Percentiles rank a stretch among this genome's conserved stretches.
Evolutionary conservation across 2,888 invertebrate species (phyloP).

Genomic region (Heterodera filipjevi): DNA sequence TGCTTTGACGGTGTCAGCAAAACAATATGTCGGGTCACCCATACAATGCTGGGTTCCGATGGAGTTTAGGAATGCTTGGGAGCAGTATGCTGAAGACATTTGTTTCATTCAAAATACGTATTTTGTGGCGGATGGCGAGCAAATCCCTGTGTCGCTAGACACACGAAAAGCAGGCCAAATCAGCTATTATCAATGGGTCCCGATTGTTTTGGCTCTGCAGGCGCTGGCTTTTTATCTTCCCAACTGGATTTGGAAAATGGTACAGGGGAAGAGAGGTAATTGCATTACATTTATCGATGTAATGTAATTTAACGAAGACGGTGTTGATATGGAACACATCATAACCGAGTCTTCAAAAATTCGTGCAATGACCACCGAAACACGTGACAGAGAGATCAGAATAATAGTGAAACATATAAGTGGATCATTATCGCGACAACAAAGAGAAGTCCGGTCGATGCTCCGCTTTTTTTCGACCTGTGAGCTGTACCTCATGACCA

Average conservation of each 20-base stretch:
- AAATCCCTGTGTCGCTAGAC: not conserved
- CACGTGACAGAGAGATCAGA: conserved; percentile 47
- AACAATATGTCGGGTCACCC: conserved; percentile 55
- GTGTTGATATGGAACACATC: conserved; percentile 50
- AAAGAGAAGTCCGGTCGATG: conserved; percentile 34
- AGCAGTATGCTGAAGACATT: not conserved
- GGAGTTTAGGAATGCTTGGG: conserved; percentile 48
- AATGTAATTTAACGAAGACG: conserved; percentile 36
- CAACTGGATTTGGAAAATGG: conserved; percentile 47
- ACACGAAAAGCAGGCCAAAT: conserved; percentile 45
- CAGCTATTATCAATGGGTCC: conserved; percentile 63
- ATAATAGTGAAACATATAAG: conserved; percentile 54
- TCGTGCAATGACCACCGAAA: conserved; percentile 32
- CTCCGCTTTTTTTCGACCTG: conserved; percentile 47
- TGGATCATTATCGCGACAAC: conserved; percentile 50
- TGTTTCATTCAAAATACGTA: not conserved
- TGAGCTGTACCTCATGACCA: conserved; percentile 56
- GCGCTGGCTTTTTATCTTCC: conserved; percentile 63
- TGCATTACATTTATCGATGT: no score
- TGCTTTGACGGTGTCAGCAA: conserved; percentile 57
- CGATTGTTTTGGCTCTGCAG: conserved; percentile 60
- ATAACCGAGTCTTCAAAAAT: conserved; percentile 54
- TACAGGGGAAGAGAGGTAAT: no score
- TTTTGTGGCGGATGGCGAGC: not conserved
- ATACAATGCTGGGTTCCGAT: conserved; percentile 43